Percentiles rank a stretch among this genome's conserved stretches.
phyloP scores from a whole-genome alignment of 2,888 invertebrate species.

The Unio delphinus region DNA sequence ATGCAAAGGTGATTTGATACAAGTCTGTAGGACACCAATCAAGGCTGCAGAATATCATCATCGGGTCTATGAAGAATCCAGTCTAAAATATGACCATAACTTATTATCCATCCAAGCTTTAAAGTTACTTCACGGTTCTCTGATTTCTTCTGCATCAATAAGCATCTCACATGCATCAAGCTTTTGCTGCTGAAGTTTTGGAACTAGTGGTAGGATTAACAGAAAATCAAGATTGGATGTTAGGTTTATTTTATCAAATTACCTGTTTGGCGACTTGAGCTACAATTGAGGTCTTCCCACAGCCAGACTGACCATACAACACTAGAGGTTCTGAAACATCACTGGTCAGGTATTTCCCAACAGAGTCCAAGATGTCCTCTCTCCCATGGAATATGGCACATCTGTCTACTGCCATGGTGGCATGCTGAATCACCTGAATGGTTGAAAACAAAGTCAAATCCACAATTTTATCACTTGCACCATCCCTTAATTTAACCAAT shows the following conservation, averaged over 20 bases:
- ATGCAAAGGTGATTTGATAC: too few species aligned
- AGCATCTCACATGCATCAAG: background rate
- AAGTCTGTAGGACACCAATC: too few species aligned
- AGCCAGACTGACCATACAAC: slow-evolving; percentile 58
- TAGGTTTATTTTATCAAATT: background rate
- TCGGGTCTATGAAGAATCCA: too few species aligned
- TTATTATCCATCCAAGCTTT: too few species aligned
- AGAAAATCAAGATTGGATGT: background rate
- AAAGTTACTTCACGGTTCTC: too few species aligned
- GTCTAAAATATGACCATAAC: too few species aligned
- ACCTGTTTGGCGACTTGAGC: slow-evolving; percentile 54
- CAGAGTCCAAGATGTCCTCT: slow-evolving; percentile 43
- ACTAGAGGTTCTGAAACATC: slow-evolving; percentile 47
- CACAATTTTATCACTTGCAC: too few species aligned
- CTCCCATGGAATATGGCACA: slow-evolving; percentile 57
- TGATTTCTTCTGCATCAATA: too few species aligned
- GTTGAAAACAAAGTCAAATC: background rate
- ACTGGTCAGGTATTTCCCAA: slow-evolving; percentile 40
- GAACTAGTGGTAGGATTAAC: background rate
- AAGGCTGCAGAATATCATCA: too few species aligned
- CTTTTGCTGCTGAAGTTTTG: background rate
- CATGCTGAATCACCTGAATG: slow-evolving; percentile 53
- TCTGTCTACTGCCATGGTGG: slow-evolving; percentile 45
- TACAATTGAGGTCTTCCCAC: slow-evolving; percentile 65
- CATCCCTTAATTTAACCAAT: too few species aligned